Conservation (phyloP, 2,113 vertebrate species). For the Elgaria multicarinata region DNA sequence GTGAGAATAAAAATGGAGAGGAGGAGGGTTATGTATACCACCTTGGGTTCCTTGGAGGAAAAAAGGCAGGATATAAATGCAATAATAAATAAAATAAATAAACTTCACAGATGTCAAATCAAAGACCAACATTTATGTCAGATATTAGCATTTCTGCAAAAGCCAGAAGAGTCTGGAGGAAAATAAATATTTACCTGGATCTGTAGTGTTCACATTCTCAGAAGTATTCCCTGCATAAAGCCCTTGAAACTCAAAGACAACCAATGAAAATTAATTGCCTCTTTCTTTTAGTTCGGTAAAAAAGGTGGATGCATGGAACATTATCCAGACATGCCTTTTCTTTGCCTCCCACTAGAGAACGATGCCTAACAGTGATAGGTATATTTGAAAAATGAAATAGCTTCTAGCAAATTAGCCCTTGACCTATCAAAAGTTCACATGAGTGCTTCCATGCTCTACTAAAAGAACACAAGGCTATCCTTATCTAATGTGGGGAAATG, state of each 20-base stretch:
- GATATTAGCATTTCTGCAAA: constrained; percentile 49
- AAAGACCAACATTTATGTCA: constrained; percentile 52
- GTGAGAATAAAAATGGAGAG: no score
- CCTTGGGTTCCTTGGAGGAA: no score
- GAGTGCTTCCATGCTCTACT: neutral
- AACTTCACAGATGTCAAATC: constrained; percentile 55
- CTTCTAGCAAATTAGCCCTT: constrained; percentile 11
- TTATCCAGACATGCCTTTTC: neutral
- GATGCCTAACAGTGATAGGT: neutral
- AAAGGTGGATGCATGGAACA: constrained; percentile 16
- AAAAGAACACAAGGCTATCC: constrained; percentile 38
- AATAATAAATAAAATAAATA: no score
- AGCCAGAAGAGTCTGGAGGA: constrained; percentile 39
- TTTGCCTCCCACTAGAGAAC: constrained; percentile 44
- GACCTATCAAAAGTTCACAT: constrained; percentile 23
- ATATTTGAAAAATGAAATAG: constrained; percentile 18
- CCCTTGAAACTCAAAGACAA: constrained; percentile 45
- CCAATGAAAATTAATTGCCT: constrained; percentile 39
- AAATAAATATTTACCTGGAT: constrained; percentile 42
- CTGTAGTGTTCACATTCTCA: constrained; percentile 33
- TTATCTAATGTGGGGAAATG: constrained; percentile 13
- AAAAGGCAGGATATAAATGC: no score
- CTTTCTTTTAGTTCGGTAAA: constrained; percentile 32
- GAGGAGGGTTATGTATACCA: no score
- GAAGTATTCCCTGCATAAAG: constrained; percentile 28